Conservation (phyloP, 2,113 vertebrate species). For the Hypocryptadius cinnamomeus region DNA sequence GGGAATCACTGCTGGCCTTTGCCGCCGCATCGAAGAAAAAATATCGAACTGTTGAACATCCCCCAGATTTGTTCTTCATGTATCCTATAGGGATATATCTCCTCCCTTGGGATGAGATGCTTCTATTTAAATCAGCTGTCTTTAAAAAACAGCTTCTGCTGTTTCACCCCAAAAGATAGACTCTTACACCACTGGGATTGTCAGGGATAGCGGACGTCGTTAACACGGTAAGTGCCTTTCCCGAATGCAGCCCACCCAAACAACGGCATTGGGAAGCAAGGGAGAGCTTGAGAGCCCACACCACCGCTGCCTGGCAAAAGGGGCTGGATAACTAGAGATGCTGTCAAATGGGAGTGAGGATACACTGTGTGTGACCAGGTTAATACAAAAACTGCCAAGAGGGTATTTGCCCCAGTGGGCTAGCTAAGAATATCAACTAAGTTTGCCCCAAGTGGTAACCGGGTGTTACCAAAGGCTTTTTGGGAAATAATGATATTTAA, state of each 20-base stretch:
- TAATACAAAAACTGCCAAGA: background rate
- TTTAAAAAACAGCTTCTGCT: background rate
- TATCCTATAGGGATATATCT: too few species aligned
- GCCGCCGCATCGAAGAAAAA: accelerated
- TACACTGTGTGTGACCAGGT: accelerated
- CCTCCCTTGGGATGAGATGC: too few species aligned
- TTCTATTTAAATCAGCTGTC: background rate
- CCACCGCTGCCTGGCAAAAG: background rate
- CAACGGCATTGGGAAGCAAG: background rate
- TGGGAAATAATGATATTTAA: background rate
- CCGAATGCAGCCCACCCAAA: background rate
- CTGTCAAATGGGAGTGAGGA: background rate
- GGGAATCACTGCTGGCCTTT: background rate
- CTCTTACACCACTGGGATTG: too few species aligned
- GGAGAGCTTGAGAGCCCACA: accelerated
- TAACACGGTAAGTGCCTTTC: too few species aligned
- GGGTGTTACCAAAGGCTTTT: background rate
- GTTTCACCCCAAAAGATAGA: background rate
- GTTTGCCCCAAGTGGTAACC: background rate
- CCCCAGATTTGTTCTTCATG: background rate
- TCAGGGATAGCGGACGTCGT: background rate
- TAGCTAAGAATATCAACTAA: background rate
- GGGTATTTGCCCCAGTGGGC: background rate
- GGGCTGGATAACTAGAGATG: background rate
- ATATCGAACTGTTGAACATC: too few species aligned